phyloP scores from a whole-genome alignment of 2,113 vertebrate genomes.

The Pontoporia blainvillei region DNA sequence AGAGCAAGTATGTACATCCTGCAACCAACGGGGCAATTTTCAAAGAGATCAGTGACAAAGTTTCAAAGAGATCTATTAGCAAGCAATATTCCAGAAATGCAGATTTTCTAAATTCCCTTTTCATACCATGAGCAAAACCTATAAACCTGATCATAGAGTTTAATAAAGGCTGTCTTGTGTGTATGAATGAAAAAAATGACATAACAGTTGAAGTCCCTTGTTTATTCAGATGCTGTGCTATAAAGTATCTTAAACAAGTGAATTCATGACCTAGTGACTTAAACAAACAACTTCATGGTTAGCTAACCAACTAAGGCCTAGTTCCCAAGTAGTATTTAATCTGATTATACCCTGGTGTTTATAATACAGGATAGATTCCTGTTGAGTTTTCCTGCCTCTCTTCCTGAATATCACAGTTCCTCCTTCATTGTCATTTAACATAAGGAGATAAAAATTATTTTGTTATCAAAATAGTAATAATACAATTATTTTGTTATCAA shows the following conservation, averaged over 20 bases:
- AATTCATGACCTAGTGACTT: background rate
- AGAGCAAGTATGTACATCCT: too few relatives aligned
- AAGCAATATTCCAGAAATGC: background rate
- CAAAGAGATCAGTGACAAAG: background rate
- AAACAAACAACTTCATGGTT: background rate
- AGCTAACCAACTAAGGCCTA: background rate
- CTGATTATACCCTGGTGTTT: background rate
- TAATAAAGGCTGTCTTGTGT: background rate
- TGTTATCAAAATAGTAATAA: too few relatives aligned
- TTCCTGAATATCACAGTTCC: background rate
- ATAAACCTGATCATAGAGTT: background rate
- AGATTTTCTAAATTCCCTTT: background rate
- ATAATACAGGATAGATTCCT: background rate
- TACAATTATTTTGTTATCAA: too few relatives aligned
- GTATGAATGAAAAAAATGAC: background rate
- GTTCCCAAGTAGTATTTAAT: background rate
- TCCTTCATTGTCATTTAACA: background rate
- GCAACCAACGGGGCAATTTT: background rate
- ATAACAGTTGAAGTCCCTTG: background rate
- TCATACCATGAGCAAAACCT: background rate
- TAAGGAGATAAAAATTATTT: background rate
- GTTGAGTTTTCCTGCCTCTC: background rate
- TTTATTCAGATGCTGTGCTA: background rate
- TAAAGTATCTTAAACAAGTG: background rate
- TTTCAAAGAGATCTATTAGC: background rate